Conservation (phyloP, 2,888 invertebrate genomes). For the Hypena proboscidalis region DNA sequence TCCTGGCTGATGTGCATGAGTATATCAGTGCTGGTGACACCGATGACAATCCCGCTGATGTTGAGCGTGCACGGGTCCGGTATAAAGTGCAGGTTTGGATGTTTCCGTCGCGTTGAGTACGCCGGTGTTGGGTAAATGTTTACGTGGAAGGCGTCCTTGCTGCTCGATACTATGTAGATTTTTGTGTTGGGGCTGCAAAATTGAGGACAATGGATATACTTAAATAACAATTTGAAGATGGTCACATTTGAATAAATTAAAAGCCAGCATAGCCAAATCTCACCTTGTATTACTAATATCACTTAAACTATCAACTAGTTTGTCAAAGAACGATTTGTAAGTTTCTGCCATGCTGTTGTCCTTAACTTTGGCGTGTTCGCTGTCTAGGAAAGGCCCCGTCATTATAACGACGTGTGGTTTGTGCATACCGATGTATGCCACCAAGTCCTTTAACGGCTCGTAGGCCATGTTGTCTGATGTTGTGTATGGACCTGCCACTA, state of each 20-base stretch:
- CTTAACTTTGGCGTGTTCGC: constrained; percentile 86
- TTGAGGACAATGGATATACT: too few relatives aligned
- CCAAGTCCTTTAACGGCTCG: constrained; percentile 92
- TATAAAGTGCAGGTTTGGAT: constrained; percentile 87
- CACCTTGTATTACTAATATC: constrained; percentile 85
- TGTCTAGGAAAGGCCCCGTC: constrained; percentile 94
- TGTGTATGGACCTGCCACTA: constrained; percentile 94
- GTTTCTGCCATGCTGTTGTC: constrained; percentile 87
- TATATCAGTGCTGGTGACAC: constrained; percentile 92
- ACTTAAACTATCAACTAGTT: constrained; percentile 87
- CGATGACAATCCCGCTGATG: constrained; percentile 91
- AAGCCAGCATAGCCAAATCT: too few relatives aligned
- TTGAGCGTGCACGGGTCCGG: constrained; percentile 93
- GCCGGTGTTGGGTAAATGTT: constrained; percentile 94
- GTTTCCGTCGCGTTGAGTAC: constrained; percentile 83
- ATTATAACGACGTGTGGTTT: constrained; percentile 93
- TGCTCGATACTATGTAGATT: constrained; percentile 91
- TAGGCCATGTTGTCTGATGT: constrained; percentile 90
- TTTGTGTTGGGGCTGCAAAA: constrained; percentile 86
- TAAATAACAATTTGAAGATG: too few relatives aligned
- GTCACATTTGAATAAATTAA: too few relatives aligned
- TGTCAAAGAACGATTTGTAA: constrained; percentile 91
- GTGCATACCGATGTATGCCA: constrained; percentile 87
- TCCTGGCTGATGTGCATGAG: constrained; percentile 93
- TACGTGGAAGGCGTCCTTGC: constrained; percentile 91